A percentile compares a stretch with the other conserved stretches of the same genome.
phyloP scores from a whole-genome alignment of 2,113 vertebrate species.

The Callipepla squamata region DNA sequence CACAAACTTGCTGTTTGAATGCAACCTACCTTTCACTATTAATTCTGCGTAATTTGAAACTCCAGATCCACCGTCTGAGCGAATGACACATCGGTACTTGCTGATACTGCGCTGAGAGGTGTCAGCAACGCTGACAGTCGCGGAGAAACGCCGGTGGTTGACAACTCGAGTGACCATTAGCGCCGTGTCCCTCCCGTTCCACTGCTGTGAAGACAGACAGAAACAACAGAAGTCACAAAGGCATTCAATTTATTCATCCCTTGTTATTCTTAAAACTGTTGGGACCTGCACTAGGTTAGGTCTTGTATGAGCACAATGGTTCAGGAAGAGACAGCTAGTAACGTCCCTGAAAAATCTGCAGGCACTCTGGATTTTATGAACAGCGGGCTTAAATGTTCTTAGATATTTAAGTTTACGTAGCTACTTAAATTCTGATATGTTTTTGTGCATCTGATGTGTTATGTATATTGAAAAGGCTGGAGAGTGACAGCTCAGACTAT shows the following conservation, averaged over 20 bases:
- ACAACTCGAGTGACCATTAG: constrained; percentile 96
- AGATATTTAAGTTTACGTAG: background rate
- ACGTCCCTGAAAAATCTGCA: background rate
- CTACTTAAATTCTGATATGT: background rate
- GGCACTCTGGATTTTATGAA: background rate
- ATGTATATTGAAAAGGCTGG: background rate
- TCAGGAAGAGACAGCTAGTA: background rate
- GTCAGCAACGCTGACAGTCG: constrained; percentile 92
- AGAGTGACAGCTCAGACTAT: background rate
- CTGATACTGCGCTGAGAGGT: constrained; percentile 92
- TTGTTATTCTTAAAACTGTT: accelerated
- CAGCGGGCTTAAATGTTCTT: background rate
- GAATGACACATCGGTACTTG: constrained; percentile 95
- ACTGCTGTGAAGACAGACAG: constrained; percentile 82
- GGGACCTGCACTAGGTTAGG: background rate
- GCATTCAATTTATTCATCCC: accelerated
- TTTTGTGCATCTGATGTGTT: background rate
- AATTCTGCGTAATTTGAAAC: constrained; percentile 97
- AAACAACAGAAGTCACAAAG: accelerated
- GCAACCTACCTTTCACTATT: constrained; percentile 92
- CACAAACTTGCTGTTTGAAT: accelerated
- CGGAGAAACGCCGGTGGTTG: constrained; percentile 94
- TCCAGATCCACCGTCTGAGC: constrained; percentile 92
- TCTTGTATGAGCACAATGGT: background rate
- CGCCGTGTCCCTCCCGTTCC: constrained; percentile 93